Evolutionary conservation across 2,113 vertebrate species (phyloP), one percentile per base, ranked within the genome.

Genomic region (Clarias gariepinus): DNA sequence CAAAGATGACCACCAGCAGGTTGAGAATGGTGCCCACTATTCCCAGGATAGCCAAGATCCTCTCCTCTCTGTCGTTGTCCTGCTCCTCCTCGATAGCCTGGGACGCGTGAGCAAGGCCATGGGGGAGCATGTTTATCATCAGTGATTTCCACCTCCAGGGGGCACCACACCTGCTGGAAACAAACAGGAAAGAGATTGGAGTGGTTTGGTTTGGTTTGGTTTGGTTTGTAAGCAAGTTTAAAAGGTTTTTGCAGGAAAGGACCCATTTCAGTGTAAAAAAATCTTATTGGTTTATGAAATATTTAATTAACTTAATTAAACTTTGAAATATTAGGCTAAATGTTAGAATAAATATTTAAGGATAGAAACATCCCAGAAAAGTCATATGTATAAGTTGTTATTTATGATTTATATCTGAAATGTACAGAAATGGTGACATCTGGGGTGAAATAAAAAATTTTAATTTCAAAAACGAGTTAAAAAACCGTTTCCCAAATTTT

Each of bases 11-110:
- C 89, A 97, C 96, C 16, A 96, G 87, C 53, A 96, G 94, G 89
- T 97, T 97, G 86, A 97, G 94, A 78, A 96, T 89, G 52, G 96
- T 97, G 74, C 96, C 96, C 11, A 96, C 95, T 84, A 96, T 96
- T 63, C 94, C 94, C 91, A 95, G 85, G 86, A 96, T 91, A 30
- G 95, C 95, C 90, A 96, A 85, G 79, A 95, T 92, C 2, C 94
- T 87, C 89, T 95, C 95, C 89, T 95, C 95, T 0, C 90, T 91
- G 88, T 95, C 95, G 74, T 96, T 95, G 6, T 90, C 92, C 58
- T 92, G 87, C 87, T 96, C 94, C 5, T 95, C 94, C 81, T 87
- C 89, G 3, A 93, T 93, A 89, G 90, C 89, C 89, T 91, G 90
- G 92, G 94, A 94, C 90, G 93, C 91, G 68, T 90, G 87, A 91